Percentiles rank a stretch among this genome's conserved stretches.
Conservation (phyloP, 2,888 invertebrate species). For the Ochropleura leucogaster region DNA sequence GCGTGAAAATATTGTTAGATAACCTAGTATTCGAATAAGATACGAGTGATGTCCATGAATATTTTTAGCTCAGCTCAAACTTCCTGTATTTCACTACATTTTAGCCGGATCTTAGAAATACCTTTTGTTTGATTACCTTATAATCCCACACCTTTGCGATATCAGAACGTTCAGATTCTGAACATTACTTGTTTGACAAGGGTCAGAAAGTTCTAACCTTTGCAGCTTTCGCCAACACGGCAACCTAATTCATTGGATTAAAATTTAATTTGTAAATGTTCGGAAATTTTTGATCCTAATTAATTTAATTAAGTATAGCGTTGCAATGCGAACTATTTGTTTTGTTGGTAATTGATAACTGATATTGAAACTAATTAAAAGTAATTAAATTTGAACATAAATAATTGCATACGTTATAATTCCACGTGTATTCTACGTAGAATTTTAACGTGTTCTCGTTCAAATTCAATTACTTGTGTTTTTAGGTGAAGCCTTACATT, state of each 20-base stretch:
- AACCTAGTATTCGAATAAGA: background rate
- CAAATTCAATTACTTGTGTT: background rate
- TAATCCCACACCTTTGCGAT: slow-evolving; percentile 43
- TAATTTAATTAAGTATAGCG: slow-evolving; percentile 23
- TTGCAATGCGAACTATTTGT: slow-evolving; percentile 6
- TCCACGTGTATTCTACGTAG: too few species aligned
- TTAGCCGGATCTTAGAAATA: slow-evolving; percentile 16
- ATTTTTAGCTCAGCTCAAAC: slow-evolving; percentile 8
- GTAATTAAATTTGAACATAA: too few species aligned
- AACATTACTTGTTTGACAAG: slow-evolving; percentile 55
- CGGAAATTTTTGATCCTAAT: slow-evolving; percentile 38
- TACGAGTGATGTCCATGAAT: background rate
- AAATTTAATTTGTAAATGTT: slow-evolving; percentile 55
- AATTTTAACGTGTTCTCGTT: background rate
- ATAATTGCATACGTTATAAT: too few species aligned
- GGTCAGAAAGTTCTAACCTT: slow-evolving; percentile 55
- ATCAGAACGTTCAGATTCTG: slow-evolving; percentile 26
- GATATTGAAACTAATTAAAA: background rate
- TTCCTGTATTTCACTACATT: slow-evolving; percentile 15
- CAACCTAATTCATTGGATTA: slow-evolving; percentile 48
- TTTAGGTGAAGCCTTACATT: background rate
- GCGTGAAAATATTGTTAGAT: background rate
- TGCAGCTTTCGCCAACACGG: slow-evolving; percentile 15
- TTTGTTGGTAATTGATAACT: slow-evolving; percentile 11
- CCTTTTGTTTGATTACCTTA: slow-evolving; percentile 29